Evolutionary conservation across 2,113 vertebrate genomes (phyloP), one percentile per base, ranked within the genome.

Genomic region (Hyaena hyaena): DNA sequence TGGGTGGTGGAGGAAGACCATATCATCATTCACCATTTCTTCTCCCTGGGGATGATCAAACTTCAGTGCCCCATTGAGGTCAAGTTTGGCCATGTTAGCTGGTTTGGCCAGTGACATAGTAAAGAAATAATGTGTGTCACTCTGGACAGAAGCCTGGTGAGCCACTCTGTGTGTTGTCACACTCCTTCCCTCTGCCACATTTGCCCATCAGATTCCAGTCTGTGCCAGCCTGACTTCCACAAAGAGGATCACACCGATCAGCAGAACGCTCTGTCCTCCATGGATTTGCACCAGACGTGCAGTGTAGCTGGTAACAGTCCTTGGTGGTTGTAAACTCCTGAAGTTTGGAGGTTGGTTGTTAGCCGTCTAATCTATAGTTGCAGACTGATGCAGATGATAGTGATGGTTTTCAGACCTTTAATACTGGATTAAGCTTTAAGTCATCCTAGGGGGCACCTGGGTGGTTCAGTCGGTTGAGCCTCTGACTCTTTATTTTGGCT

Each of bases 241-340:
- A 1, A 2, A 0, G 11, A 58, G 33, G 33, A 2, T 16, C 21
- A 5, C 31, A 7, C 2, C 0, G 2, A 16, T 16, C 9, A 15
- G 31, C n/a, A 66, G 58, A 35, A 5, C 0, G 31, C 35, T 23
- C 16, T 26, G 50, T 0, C 6, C 55, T 21, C 4, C 23, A 6
- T 0, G 5, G 39, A 21, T 31, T 88, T 43, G 21, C 35, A 9
- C 23, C 24, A 48, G 63, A 79, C 53, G 14, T 4, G 10, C 4
- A 0, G 15, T 7, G 15, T 45, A 23, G 69, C 10, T 24, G 33
- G 31, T n/a, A 43, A 35, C 21, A 17, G 50, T 33, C 21, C 43
- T 71, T 28, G 35, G 24, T 61, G 24, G 6, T 9, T 82, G 61
- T 89, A 17, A 93, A 43, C 31, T 6, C 24, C 26, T 68, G 43